Conservation (phyloP, 2,113 vertebrate species). For the Myrmophylax atrothorax region DNA sequence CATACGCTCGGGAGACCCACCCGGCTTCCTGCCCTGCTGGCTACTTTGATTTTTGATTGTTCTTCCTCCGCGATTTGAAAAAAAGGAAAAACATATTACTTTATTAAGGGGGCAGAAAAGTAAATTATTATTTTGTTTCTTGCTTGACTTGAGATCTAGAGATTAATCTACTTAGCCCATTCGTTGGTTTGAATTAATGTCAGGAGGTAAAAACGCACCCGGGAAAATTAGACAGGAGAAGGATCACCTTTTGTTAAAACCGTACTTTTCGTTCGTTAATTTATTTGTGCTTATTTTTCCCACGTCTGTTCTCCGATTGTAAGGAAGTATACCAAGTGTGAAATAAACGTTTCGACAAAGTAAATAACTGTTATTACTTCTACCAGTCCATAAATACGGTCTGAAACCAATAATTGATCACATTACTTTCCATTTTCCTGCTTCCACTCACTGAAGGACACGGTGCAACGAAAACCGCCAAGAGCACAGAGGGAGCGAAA, state of each 20-base stretch:
- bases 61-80: background rate
- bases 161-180: constrained; percentile 6
- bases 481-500: background rate
- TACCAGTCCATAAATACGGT: constrained; percentile 26
- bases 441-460: background rate
- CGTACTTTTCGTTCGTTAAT: background rate
- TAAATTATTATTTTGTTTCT: constrained; percentile 26
- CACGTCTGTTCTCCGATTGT: background rate
- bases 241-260: constrained; percentile 25
- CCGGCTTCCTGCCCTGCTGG: background rate
- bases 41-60: background rate
- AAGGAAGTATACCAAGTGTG: constrained; percentile 33
- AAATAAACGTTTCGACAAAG: constrained; percentile 42
- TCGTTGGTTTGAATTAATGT: background rate
- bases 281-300: constrained; percentile 46
- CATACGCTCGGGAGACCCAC: background rate
- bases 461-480: background rate
- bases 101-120: background rate
- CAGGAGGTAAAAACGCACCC: constrained; percentile 13
- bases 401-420: constrained; percentile 46
- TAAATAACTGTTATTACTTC: constrained; percentile 63
- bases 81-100: accelerated
- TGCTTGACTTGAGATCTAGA: background rate
- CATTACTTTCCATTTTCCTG: constrained; percentile 15
- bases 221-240: constrained; percentile 37